phyloP scores from a whole-genome alignment of 2,797 vertebrate genomes.

The Hemibagrus guttatus region DNA sequence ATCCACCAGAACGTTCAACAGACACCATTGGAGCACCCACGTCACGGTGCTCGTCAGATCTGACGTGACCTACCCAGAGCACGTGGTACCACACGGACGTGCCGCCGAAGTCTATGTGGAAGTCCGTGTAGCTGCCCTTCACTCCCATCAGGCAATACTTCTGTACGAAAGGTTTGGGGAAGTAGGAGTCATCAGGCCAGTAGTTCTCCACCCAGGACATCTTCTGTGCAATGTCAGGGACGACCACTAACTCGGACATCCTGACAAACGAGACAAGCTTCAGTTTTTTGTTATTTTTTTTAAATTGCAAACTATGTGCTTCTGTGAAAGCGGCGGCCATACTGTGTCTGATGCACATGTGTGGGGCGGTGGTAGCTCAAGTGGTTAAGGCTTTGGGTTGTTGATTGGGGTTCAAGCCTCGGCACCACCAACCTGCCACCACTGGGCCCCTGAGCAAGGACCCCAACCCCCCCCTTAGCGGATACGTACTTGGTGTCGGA shows the following conservation, averaged over 20 bases:
- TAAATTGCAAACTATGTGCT: neutral
- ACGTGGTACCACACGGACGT: conserved; percentile 99
- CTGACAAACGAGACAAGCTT: conserved; percentile 64
- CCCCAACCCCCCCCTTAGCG: neutral
- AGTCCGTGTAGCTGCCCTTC: conserved; percentile 97
- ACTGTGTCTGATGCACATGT: neutral
- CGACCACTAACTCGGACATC: conserved; percentile 95
- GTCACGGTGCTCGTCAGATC: neutral
- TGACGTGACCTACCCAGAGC: conserved; percentile 86
- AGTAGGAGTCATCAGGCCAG: conserved; percentile 98
- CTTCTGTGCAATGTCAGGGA: conserved; percentile 94
- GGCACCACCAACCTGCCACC: no score
- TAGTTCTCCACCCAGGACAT: conserved; percentile 99
- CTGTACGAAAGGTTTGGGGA: conserved; percentile 98
- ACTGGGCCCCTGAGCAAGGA: no score
- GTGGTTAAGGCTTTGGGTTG: no score
- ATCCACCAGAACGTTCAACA: neutral
- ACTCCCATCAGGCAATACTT: conserved; percentile 99
- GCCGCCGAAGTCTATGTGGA: conserved; percentile 99
- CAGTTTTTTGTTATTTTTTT: neutral
- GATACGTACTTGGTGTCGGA: conserved; percentile 93
- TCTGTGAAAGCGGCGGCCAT: neutral
- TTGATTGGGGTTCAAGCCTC: no score
- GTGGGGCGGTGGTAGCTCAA: no score
- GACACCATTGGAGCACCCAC: no score